Base-by-base conservation (phyloP, 2,113 vertebrate species). In the Pachypanchax playfairii region DNA sequence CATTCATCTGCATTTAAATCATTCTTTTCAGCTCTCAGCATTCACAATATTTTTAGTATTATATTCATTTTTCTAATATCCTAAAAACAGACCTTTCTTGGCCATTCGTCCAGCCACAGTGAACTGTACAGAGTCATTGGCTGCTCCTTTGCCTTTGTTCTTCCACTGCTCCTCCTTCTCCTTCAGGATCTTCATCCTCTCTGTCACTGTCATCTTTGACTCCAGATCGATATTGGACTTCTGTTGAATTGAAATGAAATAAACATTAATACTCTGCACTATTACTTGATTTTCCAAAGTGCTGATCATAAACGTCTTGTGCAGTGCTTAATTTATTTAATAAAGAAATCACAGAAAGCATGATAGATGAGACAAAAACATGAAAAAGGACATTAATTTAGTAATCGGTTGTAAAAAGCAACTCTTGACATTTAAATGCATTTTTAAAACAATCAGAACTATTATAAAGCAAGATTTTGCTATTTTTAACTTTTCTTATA, bases 21-120 rank as follows among this genome's bases (percentile, higher is more conserved):
- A n/a, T n/a, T n/a, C n/a, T n/a, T n/a, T n/a, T n/a, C n/a, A n/a
- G n/a, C n/a, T n/a, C n/a, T n/a, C n/a, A n/a, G n/a, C n/a, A n/a
- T n/a, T n/a, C n/a, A n/a, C n/a, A n/a, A n/a, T n/a, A n/a, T n/a
- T n/a, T n/a, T n/a, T n/a, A n/a, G n/a, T n/a, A n/a, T n/a, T n/a
- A n/a, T n/a, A n/a, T n/a, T n/a, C n/a, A n/a, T n/a, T n/a, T n/a
- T n/a, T n/a, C n/a, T n/a, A n/a, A n/a, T n/a, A n/a, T n/a, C 36
- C 3, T 36, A 5, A 41, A 41, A 18, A n/a, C 20, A 6, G 26
- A 92, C 91, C 92, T 89, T 36, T 91, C 83, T 83, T 93, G 51
- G 91, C 91, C 92, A 93, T 93, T 61, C 91, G 90, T 54, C 91
- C 92, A 8, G 91, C 92, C 26, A 93, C 92, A 1, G 91, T 92